Evolutionary conservation across 1,140 invertebrate species (phyloP), one percentile per base, ranked within the genome.

Genomic region (Caenorhabditis tropicalis): DNA sequence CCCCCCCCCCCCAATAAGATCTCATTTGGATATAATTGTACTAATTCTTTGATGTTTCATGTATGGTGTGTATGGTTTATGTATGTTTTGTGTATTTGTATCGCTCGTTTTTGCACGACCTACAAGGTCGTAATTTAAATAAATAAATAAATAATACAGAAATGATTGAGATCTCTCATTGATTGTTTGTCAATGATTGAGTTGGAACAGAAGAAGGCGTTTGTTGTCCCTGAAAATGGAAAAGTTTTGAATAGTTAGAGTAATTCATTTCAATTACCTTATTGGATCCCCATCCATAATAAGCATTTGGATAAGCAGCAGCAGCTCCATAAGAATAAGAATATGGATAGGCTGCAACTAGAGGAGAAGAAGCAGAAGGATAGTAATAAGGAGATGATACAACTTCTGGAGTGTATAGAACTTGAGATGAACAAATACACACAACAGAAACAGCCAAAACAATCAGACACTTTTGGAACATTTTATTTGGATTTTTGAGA

Each of bases 261-360:
- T 27, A 27, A 10, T 56, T 15, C 10, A 10, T 4, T 9, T 43
- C 39, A 43, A 29, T 29, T 56, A 56, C 53, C 53, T 56, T 65
- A 65, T 65, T 65, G 19, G 58, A 65, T 65, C 58, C 58, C 58
- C 58, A 65, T 65, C 58, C 58, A 36, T 65, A 65, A 19, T 33
- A 65, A 36, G 58, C 58, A 65, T 9, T 65, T 65, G 58, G 58
- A 65, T 65, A 65, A 65, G n/a, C n/a, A n/a, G 58, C 58, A 65
- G 31, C 58, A 65, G 58, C 58, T 65, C 29, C 29, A 65, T 65
- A 65, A 65, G 58, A 2, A 65, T 65, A 65, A 65, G 58, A 15
- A 65, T 33, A 65, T 65, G 58, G 58, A 65, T 65, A 65, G 10
- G 58, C 58, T 33, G 58, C 21, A 58, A 58, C 31, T 36, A 31